A percentile compares a stretch with the other conserved stretches of the same genome.
phyloP scores from a whole-genome alignment of 2,888 invertebrate genomes.

The Alviniconcha strummeri region DNA sequence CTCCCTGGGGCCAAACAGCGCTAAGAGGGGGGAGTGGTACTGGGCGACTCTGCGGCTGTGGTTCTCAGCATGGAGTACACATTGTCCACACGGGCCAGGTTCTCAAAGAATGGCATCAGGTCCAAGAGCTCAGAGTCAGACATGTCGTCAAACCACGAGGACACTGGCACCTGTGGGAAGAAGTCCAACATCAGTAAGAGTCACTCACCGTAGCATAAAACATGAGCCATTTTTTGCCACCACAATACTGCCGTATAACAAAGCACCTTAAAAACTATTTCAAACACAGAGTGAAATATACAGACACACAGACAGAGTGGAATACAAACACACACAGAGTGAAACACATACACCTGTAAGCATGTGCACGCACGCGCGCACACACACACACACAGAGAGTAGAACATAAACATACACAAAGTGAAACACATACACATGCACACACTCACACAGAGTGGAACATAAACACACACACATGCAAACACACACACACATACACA shows the following conservation, averaged over 20 bases:
- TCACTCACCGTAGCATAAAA: background rate
- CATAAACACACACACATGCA: too few species aligned
- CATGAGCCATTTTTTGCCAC: background rate
- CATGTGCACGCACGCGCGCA: background rate
- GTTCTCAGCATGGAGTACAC: conserved; percentile 78
- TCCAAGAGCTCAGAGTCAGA: conserved; percentile 97
- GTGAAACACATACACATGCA: conserved; percentile 25
- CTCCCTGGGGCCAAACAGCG: background rate
- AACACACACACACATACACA: background rate
- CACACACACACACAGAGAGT: background rate
- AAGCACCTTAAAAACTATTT: background rate
- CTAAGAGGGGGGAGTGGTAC: conserved; percentile 45
- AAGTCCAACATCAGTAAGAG: background rate
- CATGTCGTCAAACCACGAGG: conserved; percentile 99
- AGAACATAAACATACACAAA: conserved; percentile 5
- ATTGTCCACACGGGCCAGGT: conserved; percentile 96
- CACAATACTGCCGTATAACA: background rate
- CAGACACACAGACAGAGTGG: background rate
- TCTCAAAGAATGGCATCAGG: conserved; percentile 98
- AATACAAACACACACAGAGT: background rate
- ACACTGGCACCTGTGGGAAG: conserved; percentile 87
- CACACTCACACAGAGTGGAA: background rate
- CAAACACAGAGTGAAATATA: background rate
- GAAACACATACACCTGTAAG: background rate
- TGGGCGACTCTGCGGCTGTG: conserved; percentile 42